Conservation (phyloP, 2,113 vertebrate species). For the Bambusicola thoracicus region DNA sequence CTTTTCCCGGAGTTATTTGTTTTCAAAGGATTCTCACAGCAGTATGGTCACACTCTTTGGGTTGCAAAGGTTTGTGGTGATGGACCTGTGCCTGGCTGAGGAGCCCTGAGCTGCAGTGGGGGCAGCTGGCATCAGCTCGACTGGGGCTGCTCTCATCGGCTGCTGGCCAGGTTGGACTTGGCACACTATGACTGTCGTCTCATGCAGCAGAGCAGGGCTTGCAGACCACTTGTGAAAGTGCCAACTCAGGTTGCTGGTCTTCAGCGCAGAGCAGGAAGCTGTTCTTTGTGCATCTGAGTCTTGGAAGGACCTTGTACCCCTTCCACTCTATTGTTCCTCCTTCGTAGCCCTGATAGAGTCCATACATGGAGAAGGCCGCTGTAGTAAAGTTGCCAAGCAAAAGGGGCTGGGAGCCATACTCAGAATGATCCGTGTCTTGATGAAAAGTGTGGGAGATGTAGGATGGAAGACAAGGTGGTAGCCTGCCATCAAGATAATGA, state of each 20-base stretch:
- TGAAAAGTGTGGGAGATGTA: background rate
- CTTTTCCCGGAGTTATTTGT: background rate
- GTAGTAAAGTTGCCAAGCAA: background rate
- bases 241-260: background rate
- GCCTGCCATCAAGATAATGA: background rate
- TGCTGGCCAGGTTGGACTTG: background rate
- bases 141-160: background rate
- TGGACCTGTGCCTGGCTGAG: background rate
- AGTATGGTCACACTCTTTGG: background rate
- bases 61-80: background rate
- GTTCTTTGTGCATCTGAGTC: background rate
- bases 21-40: background rate
- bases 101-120: background rate
- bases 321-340: background rate
- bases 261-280: background rate
- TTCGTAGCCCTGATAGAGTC: background rate
- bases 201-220: background rate
- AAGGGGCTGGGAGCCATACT: background rate
- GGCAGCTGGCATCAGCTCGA: background rate
- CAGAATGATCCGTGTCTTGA: background rate
- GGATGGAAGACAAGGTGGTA: background rate
- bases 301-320: background rate
- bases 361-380: background rate
- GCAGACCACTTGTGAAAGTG: fast-evolving
- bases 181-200: fast-evolving